Evolutionary conservation across 64 coral and sea anemone species (phyloP).

Genomic region (Actinia equina): DNA sequence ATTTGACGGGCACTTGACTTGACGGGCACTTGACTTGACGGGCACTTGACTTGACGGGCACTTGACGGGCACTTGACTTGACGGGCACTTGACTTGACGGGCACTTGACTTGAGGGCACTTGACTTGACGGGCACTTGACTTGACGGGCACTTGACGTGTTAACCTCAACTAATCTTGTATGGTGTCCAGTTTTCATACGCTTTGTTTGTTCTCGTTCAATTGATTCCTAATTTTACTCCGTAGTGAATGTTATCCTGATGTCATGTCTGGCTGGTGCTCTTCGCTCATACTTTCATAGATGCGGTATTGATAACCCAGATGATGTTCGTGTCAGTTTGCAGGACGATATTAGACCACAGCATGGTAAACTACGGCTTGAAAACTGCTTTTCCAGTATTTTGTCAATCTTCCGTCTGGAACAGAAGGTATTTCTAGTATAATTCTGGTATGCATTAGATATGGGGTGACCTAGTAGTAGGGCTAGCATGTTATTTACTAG

Average conservation of each 20-base stretch:
- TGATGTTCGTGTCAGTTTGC: constrained; percentile 63
- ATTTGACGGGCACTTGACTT: too few species aligned
- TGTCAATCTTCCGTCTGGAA: constrained; percentile 79
- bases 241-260: constrained; percentile 76
- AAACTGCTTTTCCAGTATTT: constrained; percentile 59
- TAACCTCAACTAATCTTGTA: too few species aligned
- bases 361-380: constrained; percentile 61
- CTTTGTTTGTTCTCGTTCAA: background rate
- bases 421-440: constrained; percentile 56
- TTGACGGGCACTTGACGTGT: background rate
- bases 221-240: background rate
- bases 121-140: too few species aligned
- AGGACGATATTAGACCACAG: constrained; percentile 58
- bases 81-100: too few species aligned
- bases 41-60: too few species aligned
- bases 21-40: too few species aligned
- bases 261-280: constrained; percentile 79
- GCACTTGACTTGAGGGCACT: too few species aligned
- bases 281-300: constrained; percentile 64
- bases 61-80: too few species aligned
- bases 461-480: background rate
- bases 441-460: background rate
- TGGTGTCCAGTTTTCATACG: background rate
- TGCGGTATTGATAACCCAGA: constrained; percentile 44
- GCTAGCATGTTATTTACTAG: too few species aligned